Percentiles rank a stretch among this genome's conserved stretches.
Evolutionary conservation across 2,888 invertebrate species (phyloP).

Genomic region (Xanthia icteritia): DNA sequence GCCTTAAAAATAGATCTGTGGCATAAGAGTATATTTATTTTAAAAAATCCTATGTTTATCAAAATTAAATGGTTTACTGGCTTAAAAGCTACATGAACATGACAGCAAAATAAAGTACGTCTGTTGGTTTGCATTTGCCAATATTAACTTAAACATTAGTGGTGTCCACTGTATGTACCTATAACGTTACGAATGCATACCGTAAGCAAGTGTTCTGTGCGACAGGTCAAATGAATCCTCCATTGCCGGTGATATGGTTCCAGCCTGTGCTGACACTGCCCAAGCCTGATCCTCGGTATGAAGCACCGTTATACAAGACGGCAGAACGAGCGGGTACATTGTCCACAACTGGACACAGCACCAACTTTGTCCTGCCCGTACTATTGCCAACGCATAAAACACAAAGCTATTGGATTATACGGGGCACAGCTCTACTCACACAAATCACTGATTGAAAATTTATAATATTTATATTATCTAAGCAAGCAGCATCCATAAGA

Average conservation of each 20-base stretch:
- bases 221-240: conserved; percentile 94
- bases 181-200: background rate
- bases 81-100: conserved; percentile 28
- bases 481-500: conserved; percentile 21
- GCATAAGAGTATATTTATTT: conserved; percentile 15
- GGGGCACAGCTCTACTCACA: conserved; percentile 96
- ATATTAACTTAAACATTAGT: conserved; percentile 8
- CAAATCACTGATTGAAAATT: conserved; percentile 92
- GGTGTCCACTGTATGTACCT: background rate
- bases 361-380: conserved; percentile 96
- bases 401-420: conserved; percentile 96
- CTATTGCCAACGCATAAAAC: conserved; percentile 92
- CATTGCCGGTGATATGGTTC: conserved; percentile 92
- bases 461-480: conserved; percentile 7
- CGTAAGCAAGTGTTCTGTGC: conserved; percentile 52
- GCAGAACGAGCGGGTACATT: conserved; percentile 95
- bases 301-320: conserved; percentile 96
- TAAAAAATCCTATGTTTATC: conserved; percentile 13
- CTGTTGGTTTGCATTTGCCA: conserved; percentile 8
- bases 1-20: conserved; percentile 34
- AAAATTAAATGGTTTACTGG: conserved; percentile 34
- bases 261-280: conserved; percentile 92
- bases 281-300: conserved; percentile 92
- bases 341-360: conserved; percentile 98
- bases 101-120: conserved; percentile 16